Evolutionary conservation across 2,888 invertebrate genomes (phyloP), one percentile per base, ranked within the genome.

Genomic region (Andrena praecox): DNA sequence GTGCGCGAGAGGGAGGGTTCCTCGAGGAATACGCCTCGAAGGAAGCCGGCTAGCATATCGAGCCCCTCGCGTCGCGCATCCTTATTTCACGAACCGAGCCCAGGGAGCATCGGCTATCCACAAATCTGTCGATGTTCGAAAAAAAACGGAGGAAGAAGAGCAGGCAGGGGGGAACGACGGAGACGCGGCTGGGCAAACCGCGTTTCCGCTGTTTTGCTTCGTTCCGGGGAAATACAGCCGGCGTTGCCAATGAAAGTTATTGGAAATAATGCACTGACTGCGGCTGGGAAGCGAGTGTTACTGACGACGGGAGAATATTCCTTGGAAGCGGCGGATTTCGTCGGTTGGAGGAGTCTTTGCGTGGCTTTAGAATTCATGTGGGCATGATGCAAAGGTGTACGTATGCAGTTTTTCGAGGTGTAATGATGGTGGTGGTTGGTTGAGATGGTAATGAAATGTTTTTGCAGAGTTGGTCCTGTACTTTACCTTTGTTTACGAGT

Each of bases 11-110:
- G 81, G 83, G 87, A 77, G 87, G 71, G 77, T 80, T 81, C 82
- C 77, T 85, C 86, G 85, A 81, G 87, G 86, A 86, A 85, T 85
- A 85, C 88, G 89, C 86, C 82, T 87, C 86, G 87, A 83, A 89
- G 86, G 84, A 89, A 89, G 72, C 69, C 66, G 84, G 71, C 80
- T 85, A 82, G 83, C 85, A 80, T 87, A 89, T 85, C 87, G 84
- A 87, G 79, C 82, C 42, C 42, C 66, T 59, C 63, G 64, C 77
- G 68, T 82, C 81, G 79, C 87, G 82, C 85, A 66, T 89, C 85
- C 85, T 85, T 87, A 87, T 86, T 79, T 85, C 66, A 56, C 69
- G 79, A 73, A 82, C 70, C 63, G 27, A 20, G 56, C 35, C 63
- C n/a, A n/a, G 60, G 71, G 75, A 64, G 73, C 50, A 73, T 71